Conservation (phyloP, 2,113 vertebrate species). For the Progne subis region DNA sequence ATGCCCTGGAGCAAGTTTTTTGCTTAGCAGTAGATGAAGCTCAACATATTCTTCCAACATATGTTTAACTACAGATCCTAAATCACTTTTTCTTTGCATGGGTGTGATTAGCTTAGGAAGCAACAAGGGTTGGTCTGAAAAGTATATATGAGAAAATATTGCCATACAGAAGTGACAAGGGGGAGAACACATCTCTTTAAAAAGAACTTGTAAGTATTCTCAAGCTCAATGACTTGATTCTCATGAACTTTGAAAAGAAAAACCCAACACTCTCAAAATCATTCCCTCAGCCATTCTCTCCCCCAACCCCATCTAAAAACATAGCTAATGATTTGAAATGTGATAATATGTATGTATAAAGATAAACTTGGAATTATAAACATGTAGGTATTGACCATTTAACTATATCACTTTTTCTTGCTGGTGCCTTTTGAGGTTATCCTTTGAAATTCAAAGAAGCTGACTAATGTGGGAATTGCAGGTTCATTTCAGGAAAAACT, state of each 20-base stretch:
- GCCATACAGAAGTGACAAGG: neutral
- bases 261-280: neutral
- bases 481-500: slow-evolving; percentile 7
- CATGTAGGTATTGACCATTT: neutral
- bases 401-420: neutral
- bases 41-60: neutral
- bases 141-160: neutral
- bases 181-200: neutral
- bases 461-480: neutral
- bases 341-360: neutral
- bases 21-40: neutral
- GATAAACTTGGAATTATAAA: neutral
- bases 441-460: neutral
- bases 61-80: neutral
- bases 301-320: fast-evolving
- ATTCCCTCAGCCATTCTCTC: neutral
- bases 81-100: neutral
- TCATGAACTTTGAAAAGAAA: neutral
- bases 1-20: neutral
- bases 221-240: neutral
- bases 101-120: neutral
- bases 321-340: neutral
- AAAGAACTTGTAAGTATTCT: neutral
- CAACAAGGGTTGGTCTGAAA: neutral
- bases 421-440: neutral